Evolutionary conservation across 2,797 vertebrate genomes (phyloP).

Genomic region (Artibeus lituratus): DNA sequence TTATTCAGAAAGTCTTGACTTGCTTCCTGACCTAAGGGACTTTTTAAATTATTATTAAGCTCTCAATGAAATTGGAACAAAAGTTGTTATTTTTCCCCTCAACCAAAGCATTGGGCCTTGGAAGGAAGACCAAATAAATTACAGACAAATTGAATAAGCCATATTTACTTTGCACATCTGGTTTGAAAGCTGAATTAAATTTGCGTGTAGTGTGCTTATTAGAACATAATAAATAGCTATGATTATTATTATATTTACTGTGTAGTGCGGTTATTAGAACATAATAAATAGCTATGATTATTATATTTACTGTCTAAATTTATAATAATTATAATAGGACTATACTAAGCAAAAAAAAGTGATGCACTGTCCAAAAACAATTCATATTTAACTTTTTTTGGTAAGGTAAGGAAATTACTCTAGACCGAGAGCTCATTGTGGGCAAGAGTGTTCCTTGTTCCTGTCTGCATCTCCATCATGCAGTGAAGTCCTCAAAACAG

Average conservation of each 20-base stretch:
- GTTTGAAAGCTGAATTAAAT: conserved; percentile 23
- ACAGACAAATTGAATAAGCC: conserved; percentile 8
- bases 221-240: not conserved
- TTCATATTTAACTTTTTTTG: conserved; percentile 23
- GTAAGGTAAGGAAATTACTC: not conserved
- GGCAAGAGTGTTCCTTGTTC: not conserved
- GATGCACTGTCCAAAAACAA: not conserved
- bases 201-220: not conserved
- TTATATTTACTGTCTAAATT: not conserved
- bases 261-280: not conserved
- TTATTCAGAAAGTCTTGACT: conserved; percentile 9
- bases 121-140: conserved; percentile 22
- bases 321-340: not conserved
- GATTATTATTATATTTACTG: not conserved
- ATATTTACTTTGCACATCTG: conserved; percentile 33
- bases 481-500: not conserved
- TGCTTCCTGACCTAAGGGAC: not conserved
- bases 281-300: not conserved
- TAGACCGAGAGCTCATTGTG: not conserved
- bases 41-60: conserved; percentile 12
- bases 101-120: not conserved
- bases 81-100: conserved; percentile 9
- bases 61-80: conserved; percentile 23
- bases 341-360: not conserved
- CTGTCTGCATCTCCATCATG: not conserved